Evolutionary conservation across 1,140 invertebrate genomes (phyloP).

Genomic region (Asbolus verrucosus): DNA sequence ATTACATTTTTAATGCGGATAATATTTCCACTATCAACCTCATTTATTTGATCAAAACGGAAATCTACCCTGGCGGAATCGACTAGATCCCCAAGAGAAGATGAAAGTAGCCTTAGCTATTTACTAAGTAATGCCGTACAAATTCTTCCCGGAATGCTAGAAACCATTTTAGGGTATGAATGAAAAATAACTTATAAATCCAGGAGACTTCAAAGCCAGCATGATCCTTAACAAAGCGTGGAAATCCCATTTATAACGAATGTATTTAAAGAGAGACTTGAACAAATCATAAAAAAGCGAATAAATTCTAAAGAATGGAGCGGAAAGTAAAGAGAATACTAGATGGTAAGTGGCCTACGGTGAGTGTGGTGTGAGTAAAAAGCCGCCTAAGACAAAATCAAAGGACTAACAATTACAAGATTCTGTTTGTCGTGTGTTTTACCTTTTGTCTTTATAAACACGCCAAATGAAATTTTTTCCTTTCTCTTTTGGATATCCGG

Average conservation of each 20-base stretch:
- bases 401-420: too few species aligned
- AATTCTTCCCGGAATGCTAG: not conserved
- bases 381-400: too few species aligned
- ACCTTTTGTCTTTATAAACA: too few species aligned
- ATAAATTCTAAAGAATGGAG: constrained; percentile 26
- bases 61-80: too few species aligned
- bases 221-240: constrained; percentile 40
- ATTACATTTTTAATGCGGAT: too few species aligned
- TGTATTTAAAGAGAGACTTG: constrained; percentile 38
- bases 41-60: too few species aligned
- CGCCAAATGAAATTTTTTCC: too few species aligned
- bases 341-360: not conserved
- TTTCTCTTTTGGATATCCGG: too few species aligned
- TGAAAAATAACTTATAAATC: constrained; percentile 44
- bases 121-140: too few species aligned
- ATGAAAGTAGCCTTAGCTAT: constrained; percentile 1
- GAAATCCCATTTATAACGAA: constrained; percentile 41
- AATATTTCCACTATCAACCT: too few species aligned
- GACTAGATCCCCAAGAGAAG: too few species aligned
- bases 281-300: constrained; percentile 22
- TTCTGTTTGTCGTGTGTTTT: too few species aligned
- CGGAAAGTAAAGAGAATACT: constrained; percentile 14
- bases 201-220: constrained; percentile 40
- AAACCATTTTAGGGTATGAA: constrained; percentile 3
- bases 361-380: constrained; percentile 11